Percentiles rank a stretch among this genome's conserved stretches.
Conservation (phyloP, 2,888 invertebrate species). For the Selenia dentaria region DNA sequence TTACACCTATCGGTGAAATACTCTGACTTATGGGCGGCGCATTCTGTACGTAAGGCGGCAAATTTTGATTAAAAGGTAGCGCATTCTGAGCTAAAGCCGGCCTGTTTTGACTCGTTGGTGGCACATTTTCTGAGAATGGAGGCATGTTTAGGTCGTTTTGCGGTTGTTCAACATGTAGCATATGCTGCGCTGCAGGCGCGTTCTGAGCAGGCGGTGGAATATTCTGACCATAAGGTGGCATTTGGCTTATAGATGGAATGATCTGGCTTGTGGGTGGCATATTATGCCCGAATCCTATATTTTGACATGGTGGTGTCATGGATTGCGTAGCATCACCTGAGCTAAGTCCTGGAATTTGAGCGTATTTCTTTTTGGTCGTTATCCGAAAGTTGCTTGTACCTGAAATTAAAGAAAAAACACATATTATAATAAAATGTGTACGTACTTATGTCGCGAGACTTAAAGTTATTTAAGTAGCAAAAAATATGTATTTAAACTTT, state of each 20-base stretch:
- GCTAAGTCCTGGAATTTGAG: conserved; percentile 90
- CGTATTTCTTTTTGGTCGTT: conserved; percentile 89
- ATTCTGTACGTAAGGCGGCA: background rate
- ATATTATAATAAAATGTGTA: no score
- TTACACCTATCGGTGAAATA: conserved; percentile 24
- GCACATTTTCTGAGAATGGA: conserved; percentile 4
- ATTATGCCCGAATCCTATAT: background rate
- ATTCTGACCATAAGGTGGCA: background rate
- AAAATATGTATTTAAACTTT: no score
- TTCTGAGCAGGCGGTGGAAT: background rate
- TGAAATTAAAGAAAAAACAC: conserved; percentile 62
- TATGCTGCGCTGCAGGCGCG: background rate
- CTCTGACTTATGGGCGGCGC: background rate
- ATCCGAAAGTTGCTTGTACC: conserved; percentile 86
- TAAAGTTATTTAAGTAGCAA: no score
- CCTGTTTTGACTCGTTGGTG: conserved; percentile 11
- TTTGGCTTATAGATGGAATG: background rate
- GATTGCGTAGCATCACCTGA: conserved; percentile 58
- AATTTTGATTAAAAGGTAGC: background rate
- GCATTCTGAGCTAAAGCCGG: conserved; percentile 4
- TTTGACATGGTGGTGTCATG: no score
- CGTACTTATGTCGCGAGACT: no score
- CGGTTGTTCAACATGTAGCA: background rate
- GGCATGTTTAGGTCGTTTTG: background rate
- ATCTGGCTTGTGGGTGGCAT: conserved; percentile 1